Conservation (phyloP, 2,113 vertebrate genomes). For the Gallinago jamesoni region DNA sequence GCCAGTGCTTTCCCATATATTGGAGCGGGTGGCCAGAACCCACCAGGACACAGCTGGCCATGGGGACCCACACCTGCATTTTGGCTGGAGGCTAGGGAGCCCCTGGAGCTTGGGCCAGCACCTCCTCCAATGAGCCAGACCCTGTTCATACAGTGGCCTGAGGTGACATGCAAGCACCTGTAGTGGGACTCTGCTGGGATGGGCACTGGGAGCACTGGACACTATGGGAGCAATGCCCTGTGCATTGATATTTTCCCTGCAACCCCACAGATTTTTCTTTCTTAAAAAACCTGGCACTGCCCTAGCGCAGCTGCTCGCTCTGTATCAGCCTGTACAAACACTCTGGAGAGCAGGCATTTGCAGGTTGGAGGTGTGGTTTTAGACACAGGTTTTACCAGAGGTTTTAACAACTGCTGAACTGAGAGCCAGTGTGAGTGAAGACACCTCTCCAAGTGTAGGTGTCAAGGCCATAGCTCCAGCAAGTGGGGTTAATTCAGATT, state of each 20-base stretch:
- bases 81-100: neutral
- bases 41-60: neutral
- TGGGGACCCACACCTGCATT: neutral
- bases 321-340: neutral
- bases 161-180: rapidly evolving
- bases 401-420: neutral
- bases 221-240: neutral
- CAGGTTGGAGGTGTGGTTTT: neutral
- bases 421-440: neutral
- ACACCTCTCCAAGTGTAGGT: neutral
- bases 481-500: neutral
- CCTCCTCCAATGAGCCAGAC: neutral
- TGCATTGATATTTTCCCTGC: neutral
- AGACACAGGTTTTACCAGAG: neutral
- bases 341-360: too few relatives aligned
- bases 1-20: neutral
- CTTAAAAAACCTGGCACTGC: neutral
- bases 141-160: rapidly evolving
- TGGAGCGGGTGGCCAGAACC: neutral
- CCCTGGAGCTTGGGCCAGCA: rapidly evolving
- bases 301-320: neutral
- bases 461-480: neutral
- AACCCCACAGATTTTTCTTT: neutral
- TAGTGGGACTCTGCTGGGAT: too few relatives aligned
- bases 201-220: neutral